Evolutionary conservation across 53 echinoderm and acorn worm species (phyloP).

Genomic region (Mesocentrotus franciscanus): DNA sequence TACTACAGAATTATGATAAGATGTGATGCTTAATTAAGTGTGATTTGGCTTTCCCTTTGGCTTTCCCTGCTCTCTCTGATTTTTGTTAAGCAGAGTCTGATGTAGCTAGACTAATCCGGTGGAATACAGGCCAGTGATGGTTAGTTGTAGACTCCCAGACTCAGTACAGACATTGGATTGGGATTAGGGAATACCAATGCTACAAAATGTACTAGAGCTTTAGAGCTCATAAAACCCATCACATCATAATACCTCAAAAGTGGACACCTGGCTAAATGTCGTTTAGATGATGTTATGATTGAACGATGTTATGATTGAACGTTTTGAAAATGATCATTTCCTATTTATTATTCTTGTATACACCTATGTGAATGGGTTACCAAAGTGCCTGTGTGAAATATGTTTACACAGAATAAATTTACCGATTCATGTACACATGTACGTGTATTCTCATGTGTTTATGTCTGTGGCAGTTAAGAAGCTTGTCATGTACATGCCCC

Average conservation of each 20-base stretch:
- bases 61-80: background rate
- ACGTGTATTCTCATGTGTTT: background rate
- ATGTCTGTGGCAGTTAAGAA: background rate
- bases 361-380: background rate
- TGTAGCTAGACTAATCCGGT: background rate
- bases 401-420: constrained; percentile 5
- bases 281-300: background rate
- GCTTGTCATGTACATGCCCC: too few relatives aligned
- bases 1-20: background rate
- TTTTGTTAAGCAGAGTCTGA: background rate
- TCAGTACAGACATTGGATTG: background rate
- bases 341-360: background rate
- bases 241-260: too few relatives aligned
- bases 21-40: background rate
- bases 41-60: background rate
- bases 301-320: background rate
- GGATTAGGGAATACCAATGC: too few relatives aligned
- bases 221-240: too few relatives aligned
- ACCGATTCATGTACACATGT: background rate
- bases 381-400: constrained; percentile 14
- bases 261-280: too few relatives aligned
- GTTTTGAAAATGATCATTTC: background rate
- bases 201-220: too few relatives aligned
- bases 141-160: background rate
- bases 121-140: background rate